Evolutionary conservation across 2,113 vertebrate species (phyloP).

Genomic region (Lampris megalopsis): DNA sequence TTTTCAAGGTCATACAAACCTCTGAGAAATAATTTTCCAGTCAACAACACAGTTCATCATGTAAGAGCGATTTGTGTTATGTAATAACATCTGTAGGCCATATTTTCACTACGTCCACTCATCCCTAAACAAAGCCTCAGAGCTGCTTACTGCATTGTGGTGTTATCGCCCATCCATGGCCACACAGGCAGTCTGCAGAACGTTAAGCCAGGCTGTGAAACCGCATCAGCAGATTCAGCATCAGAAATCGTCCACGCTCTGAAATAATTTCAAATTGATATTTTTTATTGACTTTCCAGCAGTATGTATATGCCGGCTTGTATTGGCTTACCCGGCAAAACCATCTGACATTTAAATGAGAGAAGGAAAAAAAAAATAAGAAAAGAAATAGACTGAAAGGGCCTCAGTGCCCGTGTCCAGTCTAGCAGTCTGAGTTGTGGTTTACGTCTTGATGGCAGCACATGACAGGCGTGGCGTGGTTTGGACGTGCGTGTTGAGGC

Average conservation of each 20-base stretch:
- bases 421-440: conserved; percentile 11
- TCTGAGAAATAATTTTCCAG: too few relatives aligned
- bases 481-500: too few relatives aligned
- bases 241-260: conserved; percentile 67
- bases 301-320: conserved; percentile 24
- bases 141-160: conserved; percentile 37
- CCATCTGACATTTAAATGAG: conserved; percentile 40
- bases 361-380: conserved; percentile 20
- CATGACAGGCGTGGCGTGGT: too few relatives aligned
- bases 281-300: conserved; percentile 75
- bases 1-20: too few relatives aligned
- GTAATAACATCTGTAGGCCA: too few relatives aligned
- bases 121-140: background rate
- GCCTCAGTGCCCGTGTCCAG: conserved; percentile 11
- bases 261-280: conserved; percentile 77
- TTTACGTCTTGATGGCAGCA: background rate
- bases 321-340: conserved; percentile 48
- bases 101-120: too few relatives aligned
- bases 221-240: conserved; percentile 74
- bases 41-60: too few relatives aligned
- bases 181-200: conserved; percentile 29
- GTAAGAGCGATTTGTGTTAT: too few relatives aligned
- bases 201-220: conserved; percentile 8
- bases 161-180: conserved; percentile 48
- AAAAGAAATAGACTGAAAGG: conserved; percentile 36